Percentiles rank a stretch among this genome's conserved stretches.
Evolutionary conservation across 2,888 invertebrate genomes (phyloP).

Genomic region (Kryphioiulus occultus): DNA sequence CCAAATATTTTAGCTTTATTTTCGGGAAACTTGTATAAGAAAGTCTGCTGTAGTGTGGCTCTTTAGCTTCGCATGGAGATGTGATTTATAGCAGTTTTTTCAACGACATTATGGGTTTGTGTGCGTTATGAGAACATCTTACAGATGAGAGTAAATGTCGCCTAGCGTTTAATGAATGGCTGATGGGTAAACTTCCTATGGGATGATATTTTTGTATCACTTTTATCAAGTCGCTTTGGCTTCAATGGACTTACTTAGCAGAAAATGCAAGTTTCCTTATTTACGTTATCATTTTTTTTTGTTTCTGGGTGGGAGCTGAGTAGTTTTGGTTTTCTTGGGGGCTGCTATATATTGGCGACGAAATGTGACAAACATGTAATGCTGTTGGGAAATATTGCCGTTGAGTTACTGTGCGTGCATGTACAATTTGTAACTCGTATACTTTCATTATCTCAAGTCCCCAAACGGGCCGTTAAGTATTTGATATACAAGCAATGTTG

Average conservation of each 20-base stretch:
- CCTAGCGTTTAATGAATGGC: background rate
- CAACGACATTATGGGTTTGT: background rate
- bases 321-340: background rate
- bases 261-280: background rate
- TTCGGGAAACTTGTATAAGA: too few relatives aligned
- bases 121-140: background rate
- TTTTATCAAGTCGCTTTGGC: conserved; percentile 5
- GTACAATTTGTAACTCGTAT: background rate
- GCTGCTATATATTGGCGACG: background rate
- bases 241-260: background rate
- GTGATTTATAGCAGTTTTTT: background rate
- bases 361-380: background rate
- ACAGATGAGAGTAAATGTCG: background rate
- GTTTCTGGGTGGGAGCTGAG: background rate
- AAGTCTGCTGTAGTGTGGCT: too few relatives aligned
- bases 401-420: background rate
- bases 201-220: background rate
- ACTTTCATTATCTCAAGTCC: background rate
- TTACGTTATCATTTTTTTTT: background rate
- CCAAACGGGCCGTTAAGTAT: conserved; percentile 15
- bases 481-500: background rate
- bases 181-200: background rate
- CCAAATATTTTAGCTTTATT: background rate
- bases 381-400: background rate
- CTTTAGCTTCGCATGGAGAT: background rate